phyloP scores from a whole-genome alignment of 2,888 invertebrate species.

The Lingula anatina region DNA sequence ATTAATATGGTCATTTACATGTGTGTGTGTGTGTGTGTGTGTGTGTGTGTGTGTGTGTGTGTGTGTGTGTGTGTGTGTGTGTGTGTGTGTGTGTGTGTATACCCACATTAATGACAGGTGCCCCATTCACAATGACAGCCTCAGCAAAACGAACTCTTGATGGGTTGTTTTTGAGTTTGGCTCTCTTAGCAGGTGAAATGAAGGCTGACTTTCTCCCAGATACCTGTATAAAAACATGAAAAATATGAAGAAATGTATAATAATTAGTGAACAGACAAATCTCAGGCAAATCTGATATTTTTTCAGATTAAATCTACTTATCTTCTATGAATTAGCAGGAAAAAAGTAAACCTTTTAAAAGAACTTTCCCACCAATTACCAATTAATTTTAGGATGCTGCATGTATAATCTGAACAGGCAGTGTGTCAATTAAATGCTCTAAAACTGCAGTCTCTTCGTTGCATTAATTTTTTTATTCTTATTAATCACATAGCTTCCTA shows the following conservation, averaged over 20 bases:
- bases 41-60: background rate
- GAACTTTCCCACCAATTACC: too few relatives aligned
- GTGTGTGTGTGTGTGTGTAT: too few relatives aligned
- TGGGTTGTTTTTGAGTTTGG: conserved; percentile 73
- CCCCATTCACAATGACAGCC: conserved; percentile 41
- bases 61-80: too few relatives aligned
- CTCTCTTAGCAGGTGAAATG: conserved; percentile 81
- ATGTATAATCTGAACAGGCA: too few relatives aligned
- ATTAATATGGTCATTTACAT: background rate
- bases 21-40: background rate
- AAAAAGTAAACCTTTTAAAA: too few relatives aligned
- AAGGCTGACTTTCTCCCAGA: conserved; percentile 67
- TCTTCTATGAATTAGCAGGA: too few relatives aligned
- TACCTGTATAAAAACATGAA: conserved; percentile 18
- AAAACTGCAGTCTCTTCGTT: too few relatives aligned
- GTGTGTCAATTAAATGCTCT: too few relatives aligned
- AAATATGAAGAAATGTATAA: background rate
- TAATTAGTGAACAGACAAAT: background rate
- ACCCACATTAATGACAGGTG: conserved; percentile 37
- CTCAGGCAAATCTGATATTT: background rate
- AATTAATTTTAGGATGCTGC: too few relatives aligned
- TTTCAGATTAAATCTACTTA: too few relatives aligned
- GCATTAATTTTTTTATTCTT: too few relatives aligned
- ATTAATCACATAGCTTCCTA: too few relatives aligned
- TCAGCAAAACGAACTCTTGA: conserved; percentile 84